A percentile compares a stretch with the other conserved stretches of the same genome.
These are phyloP conservation scores for Eupithecia centaureata DNA, from an alignment of 2,888 invertebrate genomes.

Conservation along the genomic window DNA sequence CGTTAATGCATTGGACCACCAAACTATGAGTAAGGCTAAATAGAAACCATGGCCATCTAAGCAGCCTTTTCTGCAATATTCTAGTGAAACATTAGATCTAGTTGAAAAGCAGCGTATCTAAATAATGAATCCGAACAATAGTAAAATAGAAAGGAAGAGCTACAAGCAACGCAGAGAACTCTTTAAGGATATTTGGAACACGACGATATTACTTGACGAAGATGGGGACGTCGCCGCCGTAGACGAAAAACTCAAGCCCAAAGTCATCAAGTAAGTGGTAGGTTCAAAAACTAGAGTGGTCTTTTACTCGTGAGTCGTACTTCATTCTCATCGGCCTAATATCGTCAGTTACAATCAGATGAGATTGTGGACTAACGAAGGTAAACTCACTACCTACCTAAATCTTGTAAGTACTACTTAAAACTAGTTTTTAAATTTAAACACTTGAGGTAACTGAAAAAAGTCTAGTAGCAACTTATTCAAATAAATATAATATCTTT, in stretches of 20 bases:
- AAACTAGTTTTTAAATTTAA: too few relatives aligned
- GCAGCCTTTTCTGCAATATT: neutral
- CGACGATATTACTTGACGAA: conserved; percentile 60
- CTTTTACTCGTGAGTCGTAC: too few relatives aligned
- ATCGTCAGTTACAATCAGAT: too few relatives aligned
- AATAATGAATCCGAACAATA: neutral
- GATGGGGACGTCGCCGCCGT: conserved; percentile 53
- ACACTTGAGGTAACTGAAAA: too few relatives aligned
- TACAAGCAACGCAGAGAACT: conserved; percentile 67
- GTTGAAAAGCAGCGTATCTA: neutral
- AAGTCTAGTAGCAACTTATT: too few relatives aligned
- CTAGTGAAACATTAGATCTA: neutral
- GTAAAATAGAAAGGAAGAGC: conserved; percentile 48
- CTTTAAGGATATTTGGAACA: conserved; percentile 73
- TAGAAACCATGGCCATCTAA: neutral
- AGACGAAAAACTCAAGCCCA: conserved; percentile 60
- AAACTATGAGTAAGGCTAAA: neutral
- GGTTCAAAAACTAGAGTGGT: too few relatives aligned
- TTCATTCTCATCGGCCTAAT: too few relatives aligned
- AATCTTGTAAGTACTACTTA: too few relatives aligned
- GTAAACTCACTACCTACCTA: too few relatives aligned
- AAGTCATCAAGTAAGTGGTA: conserved; percentile 74
- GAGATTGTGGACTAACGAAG: too few relatives aligned
- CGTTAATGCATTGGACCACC: neutral
- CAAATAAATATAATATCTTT: too few relatives aligned